phyloP scores from a whole-genome alignment of 2,888 invertebrate genomes.

The Noctua janthina region DNA sequence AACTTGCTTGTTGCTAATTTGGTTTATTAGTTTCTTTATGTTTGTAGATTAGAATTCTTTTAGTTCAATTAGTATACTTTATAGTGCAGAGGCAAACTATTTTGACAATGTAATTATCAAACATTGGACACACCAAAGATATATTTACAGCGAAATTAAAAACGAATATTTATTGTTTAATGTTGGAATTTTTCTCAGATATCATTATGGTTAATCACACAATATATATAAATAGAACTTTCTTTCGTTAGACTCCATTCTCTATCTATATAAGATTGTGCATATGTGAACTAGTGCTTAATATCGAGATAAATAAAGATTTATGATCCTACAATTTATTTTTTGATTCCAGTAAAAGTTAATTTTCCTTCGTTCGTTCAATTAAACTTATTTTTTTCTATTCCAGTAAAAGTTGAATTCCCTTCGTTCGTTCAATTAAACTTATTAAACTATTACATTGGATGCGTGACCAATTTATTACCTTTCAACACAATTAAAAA shows the following conservation, averaged over 20 bases:
- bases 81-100: background rate
- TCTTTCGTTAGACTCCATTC: background rate
- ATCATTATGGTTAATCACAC: too few species aligned
- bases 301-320: too few species aligned
- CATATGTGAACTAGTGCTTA: too few species aligned
- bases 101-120: background rate
- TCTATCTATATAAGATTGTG: background rate
- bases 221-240: too few species aligned
- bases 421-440: background rate
- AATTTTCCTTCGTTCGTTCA: background rate
- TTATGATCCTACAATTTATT: too few species aligned
- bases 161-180: background rate
- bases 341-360: background rate
- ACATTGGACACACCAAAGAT: background rate
- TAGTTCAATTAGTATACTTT: too few species aligned
- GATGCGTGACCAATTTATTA: constrained; percentile 28
- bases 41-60: background rate
- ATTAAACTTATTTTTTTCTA: background rate
- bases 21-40: background rate
- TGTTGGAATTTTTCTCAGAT: too few species aligned
- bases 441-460: constrained; percentile 1
- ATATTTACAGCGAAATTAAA: background rate
- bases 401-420: background rate
- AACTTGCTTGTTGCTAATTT: background rate
- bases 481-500: constrained; percentile 16